phyloP scores from a whole-genome alignment of 2,113 vertebrate species.

The Eonycteris spelaea region DNA sequence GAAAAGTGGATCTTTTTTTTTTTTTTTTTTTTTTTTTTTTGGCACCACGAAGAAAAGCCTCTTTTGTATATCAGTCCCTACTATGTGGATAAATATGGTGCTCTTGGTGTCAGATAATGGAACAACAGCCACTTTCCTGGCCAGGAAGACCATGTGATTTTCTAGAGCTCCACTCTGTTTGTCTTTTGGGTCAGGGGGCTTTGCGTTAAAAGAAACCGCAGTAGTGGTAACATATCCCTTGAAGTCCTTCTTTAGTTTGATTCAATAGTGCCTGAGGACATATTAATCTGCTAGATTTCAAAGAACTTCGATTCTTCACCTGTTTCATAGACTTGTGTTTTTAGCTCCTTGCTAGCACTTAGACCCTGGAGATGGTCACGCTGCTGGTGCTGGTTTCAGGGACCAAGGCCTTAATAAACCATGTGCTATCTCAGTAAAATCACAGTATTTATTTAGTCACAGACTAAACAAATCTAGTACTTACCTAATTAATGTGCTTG shows the following conservation, averaged over 20 bases:
- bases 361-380: background rate
- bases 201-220: conserved; percentile 60
- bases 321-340: conserved; percentile 21
- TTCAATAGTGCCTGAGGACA: background rate
- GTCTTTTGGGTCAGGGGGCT: conserved; percentile 50
- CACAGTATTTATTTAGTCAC: conserved; percentile 28
- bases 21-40: background rate
- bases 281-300: conserved; percentile 41
- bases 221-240: conserved; percentile 45
- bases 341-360: background rate
- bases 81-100: conserved; percentile 50
- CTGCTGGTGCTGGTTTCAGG: conserved; percentile 4
- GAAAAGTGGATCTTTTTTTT: conserved; percentile 66
- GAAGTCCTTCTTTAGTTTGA: conserved; percentile 37
- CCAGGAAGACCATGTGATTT: conserved; percentile 44
- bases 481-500: conserved; percentile 32
- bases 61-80: conserved; percentile 34
- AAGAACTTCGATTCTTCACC: conserved; percentile 33
- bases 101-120: conserved; percentile 53
- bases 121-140: conserved; percentile 52
- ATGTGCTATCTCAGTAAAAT: conserved; percentile 59
- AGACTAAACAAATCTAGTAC: conserved; percentile 46
- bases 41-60: conserved; percentile 64
- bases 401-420: conserved; percentile 42
- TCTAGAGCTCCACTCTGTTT: conserved; percentile 65